A percentile compares a stretch with the other conserved stretches of the same genome.
Evolutionary conservation across 2,888 invertebrate genomes (phyloP).

Genomic region (Atherix ibis): DNA sequence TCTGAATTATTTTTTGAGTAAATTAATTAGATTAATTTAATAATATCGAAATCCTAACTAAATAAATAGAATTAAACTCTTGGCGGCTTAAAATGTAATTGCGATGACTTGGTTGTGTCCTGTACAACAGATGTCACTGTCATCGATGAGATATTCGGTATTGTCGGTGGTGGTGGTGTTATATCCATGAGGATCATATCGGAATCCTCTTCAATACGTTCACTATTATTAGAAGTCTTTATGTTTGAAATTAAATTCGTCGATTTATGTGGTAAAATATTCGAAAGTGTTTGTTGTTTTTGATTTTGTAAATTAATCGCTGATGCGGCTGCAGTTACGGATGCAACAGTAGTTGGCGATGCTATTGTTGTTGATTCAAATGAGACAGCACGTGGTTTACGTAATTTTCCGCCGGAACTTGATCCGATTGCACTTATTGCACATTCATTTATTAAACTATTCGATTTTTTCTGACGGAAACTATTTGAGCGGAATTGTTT

Average conservation of each 20-base stretch:
- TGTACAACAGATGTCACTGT: conserved; percentile 11
- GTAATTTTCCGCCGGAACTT: conserved; percentile 7
- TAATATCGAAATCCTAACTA: too few species aligned
- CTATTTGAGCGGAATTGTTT: conserved; percentile 10
- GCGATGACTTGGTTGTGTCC: conserved; percentile 11
- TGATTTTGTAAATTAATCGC: too few species aligned
- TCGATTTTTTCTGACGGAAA: conserved; percentile 12
- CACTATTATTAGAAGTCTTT: conserved; percentile 6
- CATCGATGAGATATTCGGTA: conserved; percentile 13
- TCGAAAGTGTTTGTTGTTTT: not conserved
- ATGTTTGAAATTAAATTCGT: conserved; percentile 3
- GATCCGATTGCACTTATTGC: conserved; percentile 3
- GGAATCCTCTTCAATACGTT: conserved; percentile 7
- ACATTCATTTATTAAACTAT: conserved; percentile 10
- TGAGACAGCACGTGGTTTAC: conserved; percentile 14
- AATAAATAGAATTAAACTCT: conserved; percentile 11
- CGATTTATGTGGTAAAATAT: too few species aligned
- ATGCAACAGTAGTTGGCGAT: conserved; percentile 12
- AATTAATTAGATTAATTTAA: too few species aligned
- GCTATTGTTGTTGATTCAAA: conserved; percentile 15
- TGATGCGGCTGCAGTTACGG: too few species aligned
- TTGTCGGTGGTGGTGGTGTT: conserved; percentile 16
- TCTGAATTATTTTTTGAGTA: too few species aligned
- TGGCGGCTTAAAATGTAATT: conserved; percentile 17
- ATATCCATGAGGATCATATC: conserved; percentile 18